Evolutionary conservation across 2,888 invertebrate species (phyloP), one percentile per base, ranked within the genome.

Genomic region (Eurois occulta): DNA sequence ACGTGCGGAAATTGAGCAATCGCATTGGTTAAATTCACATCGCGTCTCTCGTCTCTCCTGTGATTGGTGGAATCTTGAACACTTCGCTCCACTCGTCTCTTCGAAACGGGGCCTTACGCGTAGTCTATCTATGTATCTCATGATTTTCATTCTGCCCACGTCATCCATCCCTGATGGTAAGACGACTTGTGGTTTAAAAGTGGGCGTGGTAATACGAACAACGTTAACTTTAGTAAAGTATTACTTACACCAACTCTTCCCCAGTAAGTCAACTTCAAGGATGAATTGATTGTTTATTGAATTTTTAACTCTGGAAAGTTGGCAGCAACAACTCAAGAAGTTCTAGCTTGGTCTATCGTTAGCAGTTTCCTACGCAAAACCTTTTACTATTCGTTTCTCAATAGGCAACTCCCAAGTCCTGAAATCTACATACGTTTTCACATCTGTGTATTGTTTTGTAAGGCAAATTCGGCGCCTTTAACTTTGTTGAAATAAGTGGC

Each of bases 131-230:
- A 21, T 21, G 6, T 64, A 35, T 24, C 52, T 21, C 21, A 13
- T 58, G 55, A 35, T 64, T 67, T 70, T 58, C 43, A 77, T 38
- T 24, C 52, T 35, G 2, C 69, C 60, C 52, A 83, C 35, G 28
- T 35, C 2, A 32, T 65, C 6, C n/a, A 3, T n/a, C 35, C 13
- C n/a, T n/a, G 43, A 64, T 43, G 28, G 60, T 62, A 35, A 24
- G 10, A 13, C 28, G 1, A 16, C 52, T 66, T 16, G 24, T 24
- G 38, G 38, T 38, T 28, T 21, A 6, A 18, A 70, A 28, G 58
- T 74, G 35, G 28, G 81, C 28, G 41, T 72, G 72, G 28, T n/a
- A 5, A 13, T 13, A 60, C 18, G 2, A 66, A 2, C 41, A 48
- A 73, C 24, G 32, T 48, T 10, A 60, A 58, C 41, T 72, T 64